Conservation (phyloP, 64 coral and sea anemone species). For the Montipora sp. region DNA sequence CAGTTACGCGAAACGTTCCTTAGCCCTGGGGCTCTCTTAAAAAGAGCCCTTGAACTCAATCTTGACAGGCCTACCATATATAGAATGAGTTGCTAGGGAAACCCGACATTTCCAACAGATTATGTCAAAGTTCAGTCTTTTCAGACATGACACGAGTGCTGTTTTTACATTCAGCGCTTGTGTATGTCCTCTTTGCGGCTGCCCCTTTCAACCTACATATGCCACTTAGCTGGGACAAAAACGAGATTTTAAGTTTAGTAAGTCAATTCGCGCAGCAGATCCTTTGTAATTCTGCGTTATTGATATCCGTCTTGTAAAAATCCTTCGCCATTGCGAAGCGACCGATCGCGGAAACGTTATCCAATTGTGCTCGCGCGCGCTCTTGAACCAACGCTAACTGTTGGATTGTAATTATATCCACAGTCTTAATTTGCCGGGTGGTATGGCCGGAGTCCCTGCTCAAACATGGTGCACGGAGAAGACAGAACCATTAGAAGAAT, state of each 20-base stretch:
- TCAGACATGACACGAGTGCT: slow-evolving; percentile 97
- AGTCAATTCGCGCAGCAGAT: not conserved
- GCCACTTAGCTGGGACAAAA: slow-evolving; percentile 35
- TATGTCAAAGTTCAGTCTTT: slow-evolving; percentile 99
- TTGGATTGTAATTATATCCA: slow-evolving; percentile 69
- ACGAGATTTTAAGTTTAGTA: slow-evolving; percentile 65
- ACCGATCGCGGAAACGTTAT: slow-evolving; percentile 60
- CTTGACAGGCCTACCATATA: slow-evolving; percentile 95
- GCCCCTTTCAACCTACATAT: not conserved
- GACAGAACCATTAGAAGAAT: slow-evolving; percentile 64
- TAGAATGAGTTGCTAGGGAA: slow-evolving; percentile 85
- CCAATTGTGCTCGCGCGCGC: slow-evolving; percentile 69
- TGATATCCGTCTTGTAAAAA: slow-evolving; percentile 1
- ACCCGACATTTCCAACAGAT: slow-evolving; percentile 98
- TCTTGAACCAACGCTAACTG: slow-evolving; percentile 73
- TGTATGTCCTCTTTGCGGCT: slow-evolving; percentile 39
- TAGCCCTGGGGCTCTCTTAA: slow-evolving; percentile 72
- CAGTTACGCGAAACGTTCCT: slow-evolving; percentile 66
- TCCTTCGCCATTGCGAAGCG: slow-evolving; percentile 28
- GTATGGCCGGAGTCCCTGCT: slow-evolving; percentile 54
- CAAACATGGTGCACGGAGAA: slow-evolving; percentile 57
- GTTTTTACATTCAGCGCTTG: slow-evolving; percentile 85
- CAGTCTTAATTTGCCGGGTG: slow-evolving; percentile 70
- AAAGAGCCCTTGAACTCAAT: slow-evolving; percentile 82
- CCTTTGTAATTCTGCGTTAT: not conserved